Evolutionary conservation across 2,888 invertebrate species (phyloP).

Genomic region (Linyphia triangularis): DNA sequence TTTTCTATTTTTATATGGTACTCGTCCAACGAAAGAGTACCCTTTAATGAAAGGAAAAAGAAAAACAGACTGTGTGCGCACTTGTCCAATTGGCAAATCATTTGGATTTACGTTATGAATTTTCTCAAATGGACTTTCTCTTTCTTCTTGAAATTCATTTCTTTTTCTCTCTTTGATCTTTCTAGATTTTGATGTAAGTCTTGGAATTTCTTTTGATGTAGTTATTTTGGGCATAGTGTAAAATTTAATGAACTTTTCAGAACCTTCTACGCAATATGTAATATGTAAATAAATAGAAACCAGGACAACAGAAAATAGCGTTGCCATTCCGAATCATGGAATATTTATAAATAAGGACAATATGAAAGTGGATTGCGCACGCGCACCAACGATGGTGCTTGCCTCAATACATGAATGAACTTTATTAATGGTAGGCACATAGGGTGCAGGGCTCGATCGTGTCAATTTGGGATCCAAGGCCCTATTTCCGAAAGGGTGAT

Average conservation of each 20-base stretch:
- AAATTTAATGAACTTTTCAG: no score
- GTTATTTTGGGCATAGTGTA: constrained; percentile 15
- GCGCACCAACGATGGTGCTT: no score
- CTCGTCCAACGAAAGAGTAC: neutral
- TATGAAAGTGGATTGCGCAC: no score
- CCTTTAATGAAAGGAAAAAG: neutral
- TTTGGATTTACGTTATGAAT: neutral
- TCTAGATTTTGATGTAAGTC: neutral
- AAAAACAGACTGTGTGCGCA: neutral
- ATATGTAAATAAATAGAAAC: neutral
- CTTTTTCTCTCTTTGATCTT: neutral
- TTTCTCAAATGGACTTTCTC: neutral
- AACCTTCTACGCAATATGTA: neutral
- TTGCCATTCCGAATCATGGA: neutral
- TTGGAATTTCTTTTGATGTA: neutral
- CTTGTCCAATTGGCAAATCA: neutral
- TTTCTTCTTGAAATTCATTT: constrained; percentile 12
- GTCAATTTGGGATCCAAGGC: no score
- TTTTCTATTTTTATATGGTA: neutral
- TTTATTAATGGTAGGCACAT: no score
- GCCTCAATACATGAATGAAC: no score
- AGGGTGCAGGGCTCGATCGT: no score
- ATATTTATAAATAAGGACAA: neutral
- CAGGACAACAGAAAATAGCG: neutral
- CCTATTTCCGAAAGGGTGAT: no score